These are phyloP conservation scores for Merops nubicus DNA, from an alignment of 2,113 vertebrate species.

Conservation along the genomic window DNA sequence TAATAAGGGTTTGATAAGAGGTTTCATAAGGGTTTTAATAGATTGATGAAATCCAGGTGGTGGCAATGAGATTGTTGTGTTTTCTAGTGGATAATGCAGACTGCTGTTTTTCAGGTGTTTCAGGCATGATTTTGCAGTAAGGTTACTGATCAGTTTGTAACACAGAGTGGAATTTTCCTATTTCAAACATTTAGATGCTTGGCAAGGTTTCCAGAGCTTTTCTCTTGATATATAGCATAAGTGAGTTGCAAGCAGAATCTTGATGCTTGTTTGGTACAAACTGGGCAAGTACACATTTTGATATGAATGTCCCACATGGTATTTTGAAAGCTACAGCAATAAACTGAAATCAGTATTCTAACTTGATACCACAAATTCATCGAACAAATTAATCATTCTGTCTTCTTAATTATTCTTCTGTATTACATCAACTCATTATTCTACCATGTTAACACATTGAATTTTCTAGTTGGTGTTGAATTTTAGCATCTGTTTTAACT, in stretches of 20 bases:
- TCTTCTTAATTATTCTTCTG: neutral
- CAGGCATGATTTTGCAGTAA: neutral
- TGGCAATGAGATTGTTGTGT: neutral
- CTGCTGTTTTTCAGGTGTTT: neutral
- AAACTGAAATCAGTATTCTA: neutral
- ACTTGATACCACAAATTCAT: neutral
- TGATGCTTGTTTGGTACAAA: neutral
- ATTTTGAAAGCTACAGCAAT: neutral
- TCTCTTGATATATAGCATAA: neutral
- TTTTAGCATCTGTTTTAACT: neutral
- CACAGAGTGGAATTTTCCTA: constrained; percentile 23
- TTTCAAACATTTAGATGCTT: neutral
- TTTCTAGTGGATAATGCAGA: neutral
- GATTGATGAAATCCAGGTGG: neutral
- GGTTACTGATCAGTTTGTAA: neutral
- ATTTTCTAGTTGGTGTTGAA: neutral
- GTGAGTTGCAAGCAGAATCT: neutral
- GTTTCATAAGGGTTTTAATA: constrained; percentile 14
- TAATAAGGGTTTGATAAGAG: no score
- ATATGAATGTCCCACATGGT: neutral
- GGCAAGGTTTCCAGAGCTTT: neutral
- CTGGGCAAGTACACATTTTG: neutral
- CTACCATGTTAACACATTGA: neutral
- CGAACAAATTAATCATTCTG: neutral
- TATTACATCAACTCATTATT: neutral